These are phyloP conservation scores for Phataginus tricuspis DNA, from an alignment of 2,797 vertebrate species.

Conservation along the genomic window DNA sequence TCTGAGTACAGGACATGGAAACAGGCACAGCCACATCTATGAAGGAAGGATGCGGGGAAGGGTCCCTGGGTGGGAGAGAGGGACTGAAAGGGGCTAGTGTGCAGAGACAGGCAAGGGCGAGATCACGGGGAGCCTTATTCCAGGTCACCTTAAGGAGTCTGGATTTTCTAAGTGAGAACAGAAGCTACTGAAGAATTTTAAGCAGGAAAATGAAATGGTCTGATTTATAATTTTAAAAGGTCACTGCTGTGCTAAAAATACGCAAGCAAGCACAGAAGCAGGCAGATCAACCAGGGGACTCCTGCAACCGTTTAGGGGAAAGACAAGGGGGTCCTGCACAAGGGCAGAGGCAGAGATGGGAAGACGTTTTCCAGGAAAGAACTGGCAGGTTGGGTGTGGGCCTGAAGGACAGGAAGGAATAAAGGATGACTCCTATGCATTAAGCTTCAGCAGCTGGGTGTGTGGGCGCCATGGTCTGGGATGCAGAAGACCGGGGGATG, in stretches of 20 bases:
- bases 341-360: too few species aligned
- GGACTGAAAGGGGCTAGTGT: background rate
- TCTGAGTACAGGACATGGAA: background rate
- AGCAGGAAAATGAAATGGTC: background rate
- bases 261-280: background rate
- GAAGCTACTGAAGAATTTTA: background rate
- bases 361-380: fast-evolving
- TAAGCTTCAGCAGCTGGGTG: background rate
- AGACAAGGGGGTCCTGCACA: too few species aligned
- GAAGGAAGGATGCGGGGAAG: background rate
- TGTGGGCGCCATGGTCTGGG: background rate
- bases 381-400: fast-evolving
- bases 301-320: fast-evolving
- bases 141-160: background rate
- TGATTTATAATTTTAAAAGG: conserved; percentile 28
- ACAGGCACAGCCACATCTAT: background rate
- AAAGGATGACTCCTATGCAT: fast-evolving
- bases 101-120: background rate
- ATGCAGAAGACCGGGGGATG: too few species aligned
- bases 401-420: background rate
- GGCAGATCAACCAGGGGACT: background rate
- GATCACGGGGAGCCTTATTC: background rate
- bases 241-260: background rate
- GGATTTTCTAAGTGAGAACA: background rate
- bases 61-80: background rate